Base-by-base conservation (phyloP, 2,797 vertebrate genomes). In the Limosa lapponica region DNA sequence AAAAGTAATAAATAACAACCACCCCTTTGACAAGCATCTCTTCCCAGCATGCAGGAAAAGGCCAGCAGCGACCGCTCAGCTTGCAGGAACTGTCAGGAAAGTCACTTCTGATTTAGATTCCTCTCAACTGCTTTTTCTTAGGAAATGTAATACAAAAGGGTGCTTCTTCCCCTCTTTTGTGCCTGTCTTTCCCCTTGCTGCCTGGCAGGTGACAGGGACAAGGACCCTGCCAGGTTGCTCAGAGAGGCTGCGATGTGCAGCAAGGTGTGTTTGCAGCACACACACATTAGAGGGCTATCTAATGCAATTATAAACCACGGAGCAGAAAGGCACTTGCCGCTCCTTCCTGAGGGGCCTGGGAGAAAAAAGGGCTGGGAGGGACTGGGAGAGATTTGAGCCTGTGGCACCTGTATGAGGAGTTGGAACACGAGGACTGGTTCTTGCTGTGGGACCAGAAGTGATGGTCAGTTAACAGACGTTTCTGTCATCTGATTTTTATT, bases 231-330 rank as follows among this genome's bases (percentile, higher is more conserved):
- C 36, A 8, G n/a, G 34, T 3, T 4, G 18, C 6, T 52, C 43
- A 9, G 17, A 36, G 77, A 10, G 10, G 36, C 37, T 87, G 37
- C 8, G 5, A 9, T 25, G 41, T 2, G 8, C 66, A 32, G 61
- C 0, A 2, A 14, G 7, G 49, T 86, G 80, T 2, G 14, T 52
- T 90, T 92, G 67, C 51, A 4, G 37, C 30, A 49, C 55, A 67
- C 58, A 57, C 73, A 48, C 62, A 17, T 90, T 93, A 94, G 74
- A 71, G 78, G 84, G 81, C 82, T 74, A 64, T 46, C 70, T 81
- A 94, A 78, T 37, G 46, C 82, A 93, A 37, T 32, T 28, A 51
- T 49, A 36, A 83, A 43, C 30, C 6, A 2, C 17, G 6, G 27
- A 83, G 55, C 24, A 92, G 48, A 54, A 30, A 74, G 30, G 52